These are phyloP conservation scores for Endomychus coccineus DNA, from an alignment of 2,888 invertebrate genomes.

Conservation along the genomic window DNA sequence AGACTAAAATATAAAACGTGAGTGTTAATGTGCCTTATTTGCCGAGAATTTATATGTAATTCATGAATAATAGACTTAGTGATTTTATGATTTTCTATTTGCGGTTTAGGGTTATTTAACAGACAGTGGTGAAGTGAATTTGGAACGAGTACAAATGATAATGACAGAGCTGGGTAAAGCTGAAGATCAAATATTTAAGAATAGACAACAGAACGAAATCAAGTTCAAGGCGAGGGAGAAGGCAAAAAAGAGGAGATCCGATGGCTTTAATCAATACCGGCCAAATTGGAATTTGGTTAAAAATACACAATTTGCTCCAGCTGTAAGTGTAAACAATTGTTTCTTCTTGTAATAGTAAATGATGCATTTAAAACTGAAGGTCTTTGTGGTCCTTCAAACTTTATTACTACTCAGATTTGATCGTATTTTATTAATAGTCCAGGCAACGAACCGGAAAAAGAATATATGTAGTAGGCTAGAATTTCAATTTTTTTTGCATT, in stretches of 20 bases:
- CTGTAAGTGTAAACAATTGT: constrained; percentile 48
- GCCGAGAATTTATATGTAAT: no score
- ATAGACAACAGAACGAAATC: constrained; percentile 78
- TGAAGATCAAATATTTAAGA: constrained; percentile 96
- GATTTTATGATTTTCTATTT: neutral
- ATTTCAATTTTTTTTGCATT: no score
- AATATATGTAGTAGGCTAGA: no score
- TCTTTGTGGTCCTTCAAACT: no score
- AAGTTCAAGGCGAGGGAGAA: constrained; percentile 73
- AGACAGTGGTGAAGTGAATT: constrained; percentile 86
- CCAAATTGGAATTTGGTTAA: constrained; percentile 66
- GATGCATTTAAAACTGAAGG: no score
- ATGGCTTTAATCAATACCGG: constrained; percentile 46
- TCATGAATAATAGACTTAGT: no score
- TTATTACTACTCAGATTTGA: no score
- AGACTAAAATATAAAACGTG: no score
- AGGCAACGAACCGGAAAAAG: no score
- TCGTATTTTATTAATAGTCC: no score
- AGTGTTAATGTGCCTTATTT: no score
- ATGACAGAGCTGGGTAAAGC: constrained; percentile 87
- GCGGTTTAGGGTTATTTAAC: constrained; percentile 79
- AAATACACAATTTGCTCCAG: constrained; percentile 71
- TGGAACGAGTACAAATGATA: constrained; percentile 90
- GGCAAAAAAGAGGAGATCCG: constrained; percentile 54
- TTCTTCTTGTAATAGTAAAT: no score